phyloP scores from a whole-genome alignment of 1,140 invertebrate species.

The Hylaeus volcanicus region DNA sequence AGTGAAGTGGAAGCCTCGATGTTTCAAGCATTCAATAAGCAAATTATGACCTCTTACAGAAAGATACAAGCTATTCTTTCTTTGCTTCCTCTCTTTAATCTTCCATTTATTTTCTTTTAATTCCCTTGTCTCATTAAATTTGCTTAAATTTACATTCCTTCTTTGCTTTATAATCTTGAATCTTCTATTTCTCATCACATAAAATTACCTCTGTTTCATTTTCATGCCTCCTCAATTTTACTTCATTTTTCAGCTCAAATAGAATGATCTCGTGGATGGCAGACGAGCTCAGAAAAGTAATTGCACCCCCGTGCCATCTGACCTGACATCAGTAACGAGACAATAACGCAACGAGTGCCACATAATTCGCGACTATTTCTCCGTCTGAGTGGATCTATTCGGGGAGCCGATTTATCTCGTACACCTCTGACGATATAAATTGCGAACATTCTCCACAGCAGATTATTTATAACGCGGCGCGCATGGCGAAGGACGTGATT shows the following conservation, averaged over 20 bases:
- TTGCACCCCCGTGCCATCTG: background rate
- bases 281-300: background rate
- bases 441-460: constrained; percentile 8
- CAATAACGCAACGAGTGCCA: constrained; percentile 24
- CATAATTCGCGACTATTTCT: constrained; percentile 45
- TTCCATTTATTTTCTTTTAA: no score
- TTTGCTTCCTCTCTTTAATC: no score
- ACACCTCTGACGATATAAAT: constrained; percentile 36
- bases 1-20: no score
- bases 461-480: constrained; percentile 49
- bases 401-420: constrained; percentile 32
- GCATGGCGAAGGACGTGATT: background rate
- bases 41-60: no score
- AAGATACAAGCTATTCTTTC: no score
- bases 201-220: no score
- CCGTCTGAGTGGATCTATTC: constrained; percentile 48
- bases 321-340: constrained; percentile 38
- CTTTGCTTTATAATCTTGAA: no score
- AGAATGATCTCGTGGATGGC: background rate
- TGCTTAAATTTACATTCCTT: no score
- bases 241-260: background rate
- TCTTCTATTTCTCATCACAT: no score
- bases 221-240: no score
- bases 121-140: no score
- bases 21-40: no score